Evolutionary conservation across 1,140 invertebrate species (phyloP), one percentile per base, ranked within the genome.

Genomic region (Papilio helenus): DNA sequence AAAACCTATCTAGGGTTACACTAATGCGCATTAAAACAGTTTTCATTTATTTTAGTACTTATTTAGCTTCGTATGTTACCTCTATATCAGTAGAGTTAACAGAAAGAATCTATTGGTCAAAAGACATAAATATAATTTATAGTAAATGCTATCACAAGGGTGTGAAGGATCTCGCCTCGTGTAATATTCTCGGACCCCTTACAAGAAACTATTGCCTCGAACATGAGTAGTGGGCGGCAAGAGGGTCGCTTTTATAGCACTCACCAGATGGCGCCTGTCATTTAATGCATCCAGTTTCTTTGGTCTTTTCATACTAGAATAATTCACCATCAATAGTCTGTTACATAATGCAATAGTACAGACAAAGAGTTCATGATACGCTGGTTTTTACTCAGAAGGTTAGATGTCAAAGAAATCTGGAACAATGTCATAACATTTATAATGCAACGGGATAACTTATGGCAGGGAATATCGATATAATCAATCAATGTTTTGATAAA

Each of bases 201-300:
- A 91, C 89, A 92, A 90, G 89, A 89, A 89, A 92, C 88, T 91
- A 89, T 90, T 89, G 85, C 86, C 79, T 86, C 80, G 87, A 84
- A 89, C 87, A 92, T 85, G 85, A 88, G 82, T 89, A 87, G 85
- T 87, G 83, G 82, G 84, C 80, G 82, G 82, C 82, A 83, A 85
- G 90, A 91, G 91, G 92, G 91, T 92, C 79, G 88, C 87, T 94
- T 91, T 93, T 93, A 92, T 94, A 84, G 88, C 87, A 80, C 79
- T 83, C 83, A 85, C 84, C 92, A 94, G 89, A 91, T 94, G 92
- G 88, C 89, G 89, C 85, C 78, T 90, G 90, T 93, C 92, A 91
- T 90, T 92, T 91, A 88, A 81, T 90, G 87, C 88, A 90, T 84
- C 86, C 85, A 84, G 51, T 80, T 82, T 79, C 80, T 79, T 81